These are phyloP conservation scores for Morone chrysops DNA, from an alignment of 2,113 vertebrate species.

Conservation along the genomic window DNA sequence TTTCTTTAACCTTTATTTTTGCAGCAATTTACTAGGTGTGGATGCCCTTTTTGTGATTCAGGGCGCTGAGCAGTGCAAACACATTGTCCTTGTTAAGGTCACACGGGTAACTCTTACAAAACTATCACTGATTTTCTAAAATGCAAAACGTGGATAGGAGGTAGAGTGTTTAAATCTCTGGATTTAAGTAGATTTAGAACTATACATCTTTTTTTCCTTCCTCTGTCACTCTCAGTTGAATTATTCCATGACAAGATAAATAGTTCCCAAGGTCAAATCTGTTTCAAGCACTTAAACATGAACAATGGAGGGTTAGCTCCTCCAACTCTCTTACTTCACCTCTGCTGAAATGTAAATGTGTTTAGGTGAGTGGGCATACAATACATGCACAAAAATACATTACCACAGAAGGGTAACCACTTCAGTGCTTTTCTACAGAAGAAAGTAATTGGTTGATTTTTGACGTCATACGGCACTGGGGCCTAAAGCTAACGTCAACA, in stretches of 20 bases:
- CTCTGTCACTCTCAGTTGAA: neutral
- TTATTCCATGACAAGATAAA: neutral
- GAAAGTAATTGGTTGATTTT: neutral
- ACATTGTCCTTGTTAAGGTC: constrained; percentile 27
- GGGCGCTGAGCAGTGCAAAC: neutral
- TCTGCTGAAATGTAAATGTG: neutral
- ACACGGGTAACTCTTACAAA: neutral
- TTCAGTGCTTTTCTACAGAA: neutral
- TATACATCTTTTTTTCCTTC: neutral
- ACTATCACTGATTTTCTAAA: constrained; percentile 2
- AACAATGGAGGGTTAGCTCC: neutral
- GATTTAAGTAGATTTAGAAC: neutral
- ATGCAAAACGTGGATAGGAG: neutral
- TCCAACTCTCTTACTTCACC: neutral
- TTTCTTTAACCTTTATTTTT: constrained; percentile 26
- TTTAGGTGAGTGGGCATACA: neutral
- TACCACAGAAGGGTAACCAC: neutral
- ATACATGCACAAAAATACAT: neutral
- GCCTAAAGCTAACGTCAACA: neutral
- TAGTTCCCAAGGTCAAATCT: neutral
- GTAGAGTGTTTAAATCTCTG: too few relatives aligned
- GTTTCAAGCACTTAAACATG: neutral
- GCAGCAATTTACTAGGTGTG: neutral
- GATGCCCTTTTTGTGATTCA: constrained; percentile 4
- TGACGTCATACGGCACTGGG: neutral